Evolutionary conservation across 2,113 vertebrate species (phyloP).

Genomic region (Scortum barcoo): DNA sequence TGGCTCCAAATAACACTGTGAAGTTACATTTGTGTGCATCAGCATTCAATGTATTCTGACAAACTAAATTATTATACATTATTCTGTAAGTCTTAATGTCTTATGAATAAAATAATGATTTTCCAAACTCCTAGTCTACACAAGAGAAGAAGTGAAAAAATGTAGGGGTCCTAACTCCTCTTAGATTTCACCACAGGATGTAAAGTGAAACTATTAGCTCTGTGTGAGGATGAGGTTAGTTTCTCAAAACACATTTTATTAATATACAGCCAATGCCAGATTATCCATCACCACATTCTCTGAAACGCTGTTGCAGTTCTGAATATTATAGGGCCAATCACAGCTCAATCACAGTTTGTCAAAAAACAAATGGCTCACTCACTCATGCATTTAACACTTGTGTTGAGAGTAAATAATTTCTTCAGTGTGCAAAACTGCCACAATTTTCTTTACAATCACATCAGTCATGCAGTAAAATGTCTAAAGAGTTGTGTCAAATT

Average conservation of each 20-base stretch:
- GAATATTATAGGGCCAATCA: background rate
- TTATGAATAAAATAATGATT: background rate
- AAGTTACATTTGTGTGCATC: background rate
- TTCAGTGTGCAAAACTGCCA: background rate
- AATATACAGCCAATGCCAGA: background rate
- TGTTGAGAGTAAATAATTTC: background rate
- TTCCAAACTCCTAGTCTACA: background rate
- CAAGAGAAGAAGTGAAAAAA: background rate
- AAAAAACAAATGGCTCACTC: background rate
- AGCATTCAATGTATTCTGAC: background rate
- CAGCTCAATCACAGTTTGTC: background rate
- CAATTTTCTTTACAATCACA: background rate
- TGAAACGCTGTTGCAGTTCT: background rate
- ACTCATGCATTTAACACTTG: background rate
- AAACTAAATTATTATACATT: background rate
- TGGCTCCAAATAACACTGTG: background rate
- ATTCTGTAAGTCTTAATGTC: background rate
- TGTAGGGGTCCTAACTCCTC: background rate
- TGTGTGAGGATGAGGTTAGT: background rate
- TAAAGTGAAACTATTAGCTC: background rate
- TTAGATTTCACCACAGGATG: too few species aligned
- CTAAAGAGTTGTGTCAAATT: background rate
- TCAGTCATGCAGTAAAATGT: background rate
- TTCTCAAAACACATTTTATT: background rate
- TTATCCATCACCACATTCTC: background rate